Base-by-base conservation (phyloP, 2,888 invertebrate species). In the Dasysyrphus tricinctus region DNA sequence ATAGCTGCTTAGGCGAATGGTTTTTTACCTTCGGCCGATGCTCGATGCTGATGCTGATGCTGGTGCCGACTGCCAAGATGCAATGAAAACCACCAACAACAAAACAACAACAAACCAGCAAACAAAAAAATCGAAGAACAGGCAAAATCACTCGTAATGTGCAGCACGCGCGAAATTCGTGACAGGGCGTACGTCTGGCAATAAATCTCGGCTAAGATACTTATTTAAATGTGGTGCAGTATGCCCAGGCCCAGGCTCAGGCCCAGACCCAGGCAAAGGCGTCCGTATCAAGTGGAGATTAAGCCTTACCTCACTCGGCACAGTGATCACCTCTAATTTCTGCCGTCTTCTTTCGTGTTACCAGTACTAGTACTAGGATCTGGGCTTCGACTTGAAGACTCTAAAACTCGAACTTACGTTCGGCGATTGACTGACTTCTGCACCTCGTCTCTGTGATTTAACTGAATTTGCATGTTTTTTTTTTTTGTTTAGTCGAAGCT, bases 101-200 rank as follows among this genome's bases (percentile, higher is more conserved):
- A 59, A 59, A 75, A 56, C 75, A 80, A 77, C 29, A 49, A 80
- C 72, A 59, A 73, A 76, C 84, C 16, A 77, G 70, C 72, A 54
- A 70, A 39, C 37, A 67, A 78, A 75, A 74, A 83, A 67, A 79
- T 75, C 88, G 81, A 80, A 65, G 44, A 86, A 88, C 88, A 88
- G 86, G 86, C 88, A 85, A 85, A 88, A 86, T 85, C 88, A 82
- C 88, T 86, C 86, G 88, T 88, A 89, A 89, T 89, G 89, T 89
- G 88, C 89, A 89, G 89, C 89, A 89, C 89, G 89, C 89, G 89
- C 89, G 89, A 89, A 89, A 89, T 89, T 89, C 89, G 89, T 89
- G 89, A 89, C 89, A 89, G 88, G 89, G 89, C 89, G 89, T 89
- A 89, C 88, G 89, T 88, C 88, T 88, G 77, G 88, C 89, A 89